These are phyloP conservation scores for Diplodus sargus DNA, from an alignment of 2,797 vertebrate genomes.

Conservation along the genomic window DNA sequence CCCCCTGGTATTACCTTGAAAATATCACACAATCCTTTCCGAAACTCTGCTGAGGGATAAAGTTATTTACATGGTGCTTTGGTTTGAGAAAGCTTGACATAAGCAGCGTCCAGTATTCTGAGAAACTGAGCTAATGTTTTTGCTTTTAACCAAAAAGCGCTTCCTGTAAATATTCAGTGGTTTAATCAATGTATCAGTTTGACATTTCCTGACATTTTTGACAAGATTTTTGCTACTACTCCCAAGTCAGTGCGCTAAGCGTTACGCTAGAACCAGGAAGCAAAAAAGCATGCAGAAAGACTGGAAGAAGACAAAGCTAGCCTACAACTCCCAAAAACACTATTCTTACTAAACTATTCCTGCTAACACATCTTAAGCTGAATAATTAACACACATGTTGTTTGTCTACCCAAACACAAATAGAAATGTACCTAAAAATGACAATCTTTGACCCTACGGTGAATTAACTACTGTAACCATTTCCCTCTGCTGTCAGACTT, in stretches of 20 bases:
- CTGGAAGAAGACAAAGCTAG: too few relatives aligned
- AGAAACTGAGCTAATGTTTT: not conserved
- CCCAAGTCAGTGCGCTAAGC: too few relatives aligned
- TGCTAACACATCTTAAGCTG: too few relatives aligned
- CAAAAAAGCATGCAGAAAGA: not conserved
- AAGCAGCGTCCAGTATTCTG: not conserved
- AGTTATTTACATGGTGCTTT: not conserved
- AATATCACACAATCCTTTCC: slow-evolving; percentile 21
- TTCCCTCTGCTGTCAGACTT: not conserved
- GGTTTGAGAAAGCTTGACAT: not conserved
- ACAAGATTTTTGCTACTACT: not conserved
- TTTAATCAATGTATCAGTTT: not conserved
- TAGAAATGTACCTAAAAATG: too few relatives aligned
- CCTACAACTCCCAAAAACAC: too few relatives aligned
- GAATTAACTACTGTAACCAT: not conserved
- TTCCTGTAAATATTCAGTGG: not conserved
- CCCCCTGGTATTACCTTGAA: not conserved
- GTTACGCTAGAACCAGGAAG: too few relatives aligned
- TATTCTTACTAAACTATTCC: too few relatives aligned
- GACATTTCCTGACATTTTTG: not conserved
- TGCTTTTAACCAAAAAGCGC: not conserved
- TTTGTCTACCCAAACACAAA: too few relatives aligned
- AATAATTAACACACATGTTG: too few relatives aligned
- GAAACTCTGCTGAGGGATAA: slow-evolving; percentile 2
- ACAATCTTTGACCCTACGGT: not conserved